Evolutionary conservation across 1,140 invertebrate genomes (phyloP), one percentile per base, ranked within the genome.

Genomic region (Drosophila ficusphila): DNA sequence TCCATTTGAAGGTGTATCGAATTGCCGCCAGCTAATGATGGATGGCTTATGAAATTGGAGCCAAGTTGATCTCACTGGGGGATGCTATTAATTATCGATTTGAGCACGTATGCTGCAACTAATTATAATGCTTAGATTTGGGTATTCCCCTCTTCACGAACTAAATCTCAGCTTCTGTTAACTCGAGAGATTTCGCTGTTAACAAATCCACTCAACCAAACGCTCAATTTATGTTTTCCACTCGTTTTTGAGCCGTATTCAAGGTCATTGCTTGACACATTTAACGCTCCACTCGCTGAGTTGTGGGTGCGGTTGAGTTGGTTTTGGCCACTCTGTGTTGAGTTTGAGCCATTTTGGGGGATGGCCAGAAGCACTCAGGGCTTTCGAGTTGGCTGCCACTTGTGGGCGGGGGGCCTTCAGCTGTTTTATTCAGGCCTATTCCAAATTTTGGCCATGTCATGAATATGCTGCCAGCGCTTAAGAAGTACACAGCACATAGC

Each of bases 211-310:
- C 47, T 62, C 68, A 19, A 14, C 5, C 2, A 12, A 3, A 0
- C 23, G n/a, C 0, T 2, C 4, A 3, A 2, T n/a, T n/a, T n/a
- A n/a, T n/a, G 8, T 0, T 23, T 41, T 31, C 0, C 27, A 36
- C 57, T 60, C 58, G n/a, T 47, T 61, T 38, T 23, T 69, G 76
- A 82, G 82, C 25, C 7, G 1, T 31, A 69, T 76, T 88, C 82
- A 88, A 88, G 82, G 82, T 88, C 82, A 68, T 88, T 58, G 39
- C 49, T 65, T 88, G 82, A 78, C 82, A 88, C 74, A 88, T 78
- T 88, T 88, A 56, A 61, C 75, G 76, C 62, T 81, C 54, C 65
- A 12, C 42, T 62, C 53, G 44, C 5, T n/a, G 31, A 33, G 68
- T 53, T 53, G 82, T 82, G 82, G 82, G 82, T 86, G 82, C 69